These are phyloP conservation scores for Aptenodytes patagonicus DNA, from an alignment of 2,113 vertebrate genomes.

Conservation along the genomic window DNA sequence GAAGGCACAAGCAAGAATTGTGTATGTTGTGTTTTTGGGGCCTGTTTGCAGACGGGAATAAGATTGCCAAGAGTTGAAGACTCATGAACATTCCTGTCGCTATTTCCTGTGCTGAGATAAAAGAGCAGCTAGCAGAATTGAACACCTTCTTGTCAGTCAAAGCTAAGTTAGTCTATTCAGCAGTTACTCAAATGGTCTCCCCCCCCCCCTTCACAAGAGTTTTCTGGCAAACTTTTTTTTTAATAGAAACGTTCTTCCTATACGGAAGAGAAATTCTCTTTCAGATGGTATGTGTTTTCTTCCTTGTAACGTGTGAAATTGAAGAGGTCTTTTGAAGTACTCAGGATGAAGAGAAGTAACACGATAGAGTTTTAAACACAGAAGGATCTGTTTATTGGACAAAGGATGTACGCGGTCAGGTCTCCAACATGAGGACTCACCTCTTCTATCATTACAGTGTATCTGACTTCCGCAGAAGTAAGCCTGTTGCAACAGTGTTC, in stretches of 20 bases:
- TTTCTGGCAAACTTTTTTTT: background rate
- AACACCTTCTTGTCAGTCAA: background rate
- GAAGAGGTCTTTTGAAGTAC: background rate
- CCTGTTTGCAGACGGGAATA: background rate
- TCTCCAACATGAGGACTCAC: accelerated
- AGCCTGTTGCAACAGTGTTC: too few relatives aligned
- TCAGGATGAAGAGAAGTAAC: background rate
- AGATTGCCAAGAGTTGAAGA: background rate
- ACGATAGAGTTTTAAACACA: background rate
- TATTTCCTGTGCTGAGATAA: background rate
- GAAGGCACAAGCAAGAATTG: background rate
- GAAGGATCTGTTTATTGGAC: background rate
- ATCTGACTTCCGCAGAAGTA: background rate
- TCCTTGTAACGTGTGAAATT: background rate
- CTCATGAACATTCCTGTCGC: background rate
- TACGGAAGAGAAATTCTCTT: background rate
- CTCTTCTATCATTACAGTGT: background rate
- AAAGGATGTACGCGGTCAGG: background rate
- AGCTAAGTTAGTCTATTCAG: background rate
- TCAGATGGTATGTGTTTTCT: background rate
- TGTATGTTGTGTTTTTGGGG: background rate
- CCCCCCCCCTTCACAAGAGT: too few relatives aligned
- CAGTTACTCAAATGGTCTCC: background rate
- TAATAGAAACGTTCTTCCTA: background rate
- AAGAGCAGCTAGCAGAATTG: background rate